Conservation (phyloP, 1,140 invertebrate genomes). For the Conus ventricosus region DNA sequence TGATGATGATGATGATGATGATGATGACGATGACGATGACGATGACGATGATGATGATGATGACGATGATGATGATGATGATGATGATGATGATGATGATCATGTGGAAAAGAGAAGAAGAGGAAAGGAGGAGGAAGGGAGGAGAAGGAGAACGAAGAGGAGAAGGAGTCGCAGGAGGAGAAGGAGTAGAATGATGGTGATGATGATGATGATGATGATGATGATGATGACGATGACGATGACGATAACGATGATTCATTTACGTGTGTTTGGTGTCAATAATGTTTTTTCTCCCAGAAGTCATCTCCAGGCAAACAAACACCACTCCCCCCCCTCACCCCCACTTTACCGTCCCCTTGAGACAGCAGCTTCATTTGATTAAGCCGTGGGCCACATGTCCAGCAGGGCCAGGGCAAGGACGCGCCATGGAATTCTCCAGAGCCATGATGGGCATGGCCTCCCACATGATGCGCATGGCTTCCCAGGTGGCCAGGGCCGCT, state of each 20-base stretch:
- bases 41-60: slow-evolving; percentile 11
- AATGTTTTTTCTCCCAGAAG: too few relatives aligned
- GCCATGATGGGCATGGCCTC: background rate
- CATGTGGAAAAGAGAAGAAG: background rate
- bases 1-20: slow-evolving; percentile 11
- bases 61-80: slow-evolving; percentile 11
- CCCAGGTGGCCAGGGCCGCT: background rate
- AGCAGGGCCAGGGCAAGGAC: background rate
- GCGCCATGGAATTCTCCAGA: background rate
- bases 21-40: slow-evolving; percentile 11
- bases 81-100: background rate
- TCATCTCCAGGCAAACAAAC: too few relatives aligned
- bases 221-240: too few relatives aligned
- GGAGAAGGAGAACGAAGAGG: background rate
- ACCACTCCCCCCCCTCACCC: too few relatives aligned
- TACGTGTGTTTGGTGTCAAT: background rate
- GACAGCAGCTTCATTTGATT: too few relatives aligned
- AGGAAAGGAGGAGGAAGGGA: background rate
- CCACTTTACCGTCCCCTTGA: too few relatives aligned
- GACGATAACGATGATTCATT: too few relatives aligned
- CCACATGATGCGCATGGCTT: background rate
- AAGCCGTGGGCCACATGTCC: background rate
- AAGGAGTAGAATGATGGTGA: too few relatives aligned
- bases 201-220: too few relatives aligned
- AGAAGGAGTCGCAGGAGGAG: too few relatives aligned